phyloP scores from a whole-genome alignment of 2,797 vertebrate genomes.

The Carcharodon carcharias region DNA sequence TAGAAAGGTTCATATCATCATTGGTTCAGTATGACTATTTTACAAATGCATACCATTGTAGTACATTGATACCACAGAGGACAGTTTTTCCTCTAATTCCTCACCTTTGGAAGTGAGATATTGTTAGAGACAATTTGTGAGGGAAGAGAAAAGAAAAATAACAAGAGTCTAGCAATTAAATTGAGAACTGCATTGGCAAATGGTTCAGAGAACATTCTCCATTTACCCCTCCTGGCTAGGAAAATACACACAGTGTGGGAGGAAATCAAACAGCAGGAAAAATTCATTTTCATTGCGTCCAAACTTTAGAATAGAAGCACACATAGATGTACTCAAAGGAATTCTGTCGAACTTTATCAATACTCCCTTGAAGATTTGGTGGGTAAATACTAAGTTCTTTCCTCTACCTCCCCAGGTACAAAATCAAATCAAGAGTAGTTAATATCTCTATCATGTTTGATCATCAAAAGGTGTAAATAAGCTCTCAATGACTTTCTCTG shows the following conservation, averaged over 20 bases:
- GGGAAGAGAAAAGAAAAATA: not conserved
- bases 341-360: not conserved
- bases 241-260: not conserved
- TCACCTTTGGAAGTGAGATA: not conserved
- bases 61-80: not conserved
- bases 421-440: not conserved
- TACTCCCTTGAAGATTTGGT: not conserved
- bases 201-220: not conserved
- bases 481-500: not conserved
- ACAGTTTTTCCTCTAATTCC: not conserved
- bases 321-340: not conserved
- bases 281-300: not conserved
- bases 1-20: not conserved
- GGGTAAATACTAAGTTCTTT: not conserved
- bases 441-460: not conserved
- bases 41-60: not conserved
- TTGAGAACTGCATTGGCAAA: not conserved
- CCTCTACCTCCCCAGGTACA: not conserved
- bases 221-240: not conserved
- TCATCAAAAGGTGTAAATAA: not conserved
- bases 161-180: not conserved
- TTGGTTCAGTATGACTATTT: not conserved
- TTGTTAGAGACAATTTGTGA: not conserved
- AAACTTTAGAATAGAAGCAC: not conserved
- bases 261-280: not conserved